Evolutionary conservation across 2,797 vertebrate genomes (phyloP), one percentile per base, ranked within the genome.

Genomic region (Ceryle rudis): DNA sequence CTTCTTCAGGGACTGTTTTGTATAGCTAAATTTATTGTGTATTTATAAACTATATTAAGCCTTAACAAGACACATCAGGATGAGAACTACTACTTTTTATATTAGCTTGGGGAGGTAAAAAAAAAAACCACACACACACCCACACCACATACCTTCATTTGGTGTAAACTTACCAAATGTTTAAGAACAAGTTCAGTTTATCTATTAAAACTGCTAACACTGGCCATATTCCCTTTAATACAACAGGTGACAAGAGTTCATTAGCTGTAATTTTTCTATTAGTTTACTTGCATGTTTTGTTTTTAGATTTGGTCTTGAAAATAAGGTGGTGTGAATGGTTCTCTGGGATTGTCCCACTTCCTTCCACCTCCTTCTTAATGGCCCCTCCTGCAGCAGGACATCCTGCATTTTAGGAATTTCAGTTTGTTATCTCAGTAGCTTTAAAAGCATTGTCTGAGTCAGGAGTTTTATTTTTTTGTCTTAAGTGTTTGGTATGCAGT

Each of bases 361-460:
- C 95, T 97, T 91, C 84, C 95, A 94, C 84, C 70, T 91, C 91
- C 65, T 92, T 28, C 37, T 93, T 75, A 72, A 57, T 31, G 66
- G 79, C 85, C 69, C 35, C 60, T 86, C 82, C 39, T 92, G 85
- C 57, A 93, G 88, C 89, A 95, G 84, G 96, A 96, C 93, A 95
- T 95, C 86, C 78, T 96, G 91, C 81, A 96, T 93, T 96, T 96
- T 96, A 95, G 66, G 72, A 95, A 95, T 96, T 96, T 85, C 77
- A 87, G n/a, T 92, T 96, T 93, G 69, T 97, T 97, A 97, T 96
- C 95, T 97, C 71, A 82, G 81, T 77, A 83, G 73, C 90, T 83
- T 82, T 89, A 80, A 94, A 91, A 77, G 79, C 66, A 87, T 94
- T 86, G 86, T 77, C 91, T 79, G 90, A 97, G 77, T 95, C 95